phyloP scores from a whole-genome alignment of 2,888 invertebrate species.

The Synergus laeviventris region DNA sequence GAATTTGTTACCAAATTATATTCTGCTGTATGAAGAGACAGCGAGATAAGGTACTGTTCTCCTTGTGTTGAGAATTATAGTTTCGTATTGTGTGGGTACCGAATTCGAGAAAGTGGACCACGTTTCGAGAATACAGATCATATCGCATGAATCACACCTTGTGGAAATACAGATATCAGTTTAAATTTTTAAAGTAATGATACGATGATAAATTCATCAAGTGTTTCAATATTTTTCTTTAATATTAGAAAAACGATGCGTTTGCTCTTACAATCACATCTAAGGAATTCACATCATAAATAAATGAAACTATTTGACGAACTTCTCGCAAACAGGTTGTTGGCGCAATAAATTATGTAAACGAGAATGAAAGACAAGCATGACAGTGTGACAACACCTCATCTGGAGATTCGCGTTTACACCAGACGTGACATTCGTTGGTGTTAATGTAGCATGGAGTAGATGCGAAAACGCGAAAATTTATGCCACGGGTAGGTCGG shows the following conservation, averaged over 20 bases:
- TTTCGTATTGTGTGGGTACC: background rate
- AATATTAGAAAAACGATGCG: no score
- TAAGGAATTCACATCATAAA: background rate
- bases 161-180: background rate
- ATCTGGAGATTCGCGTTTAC: slow-evolving; percentile 14
- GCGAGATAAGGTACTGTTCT: background rate
- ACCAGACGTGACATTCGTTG: slow-evolving; percentile 27
- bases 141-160: background rate
- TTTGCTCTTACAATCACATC: no score
- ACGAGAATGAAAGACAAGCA: slow-evolving; percentile 15
- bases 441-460: slow-evolving; percentile 24
- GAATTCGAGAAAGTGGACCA: background rate
- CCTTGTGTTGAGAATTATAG: background rate
- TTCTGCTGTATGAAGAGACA: background rate
- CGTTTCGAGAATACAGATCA: background rate
- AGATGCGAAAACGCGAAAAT: slow-evolving; percentile 27
- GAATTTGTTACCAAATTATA: slow-evolving; percentile 13
- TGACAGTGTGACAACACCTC: background rate
- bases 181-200: background rate
- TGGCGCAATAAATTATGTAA: slow-evolving; percentile 18
- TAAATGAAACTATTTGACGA: background rate
- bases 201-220: background rate
- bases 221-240: no score
- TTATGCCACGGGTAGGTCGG: background rate
- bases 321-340: slow-evolving; percentile 4